phyloP scores from a whole-genome alignment of 2,888 invertebrate genomes.

The Adelognathus sp. region DNA sequence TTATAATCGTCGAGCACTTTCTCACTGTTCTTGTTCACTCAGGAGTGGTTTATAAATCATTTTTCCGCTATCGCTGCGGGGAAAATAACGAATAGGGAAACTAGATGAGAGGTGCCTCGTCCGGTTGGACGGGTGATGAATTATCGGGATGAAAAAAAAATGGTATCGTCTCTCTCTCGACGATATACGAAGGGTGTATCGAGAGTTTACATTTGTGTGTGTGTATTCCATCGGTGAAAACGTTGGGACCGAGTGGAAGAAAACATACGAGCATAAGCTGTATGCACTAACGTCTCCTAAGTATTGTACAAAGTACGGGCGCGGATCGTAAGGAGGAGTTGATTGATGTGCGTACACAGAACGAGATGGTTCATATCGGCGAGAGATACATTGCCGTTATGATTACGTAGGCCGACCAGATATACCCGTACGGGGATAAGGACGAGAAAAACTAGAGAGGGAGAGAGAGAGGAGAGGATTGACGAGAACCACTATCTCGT shows the following conservation, averaged over 20 bases:
- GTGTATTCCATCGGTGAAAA: no score
- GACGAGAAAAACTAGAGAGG: no score
- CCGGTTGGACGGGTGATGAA: neutral
- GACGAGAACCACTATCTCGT: slow-evolving; percentile 3
- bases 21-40: slow-evolving; percentile 25
- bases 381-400: slow-evolving; percentile 47
- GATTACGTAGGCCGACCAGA: slow-evolving; percentile 40
- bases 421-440: neutral
- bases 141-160: slow-evolving; percentile 11
- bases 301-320: slow-evolving; percentile 13
- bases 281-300: neutral
- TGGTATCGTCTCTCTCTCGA: neutral
- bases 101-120: neutral
- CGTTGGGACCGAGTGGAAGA: neutral
- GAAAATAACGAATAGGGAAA: slow-evolving; percentile 16
- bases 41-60: slow-evolving; percentile 29
- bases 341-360: slow-evolving; percentile 53
- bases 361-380: slow-evolving; percentile 33
- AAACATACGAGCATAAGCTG: neutral
- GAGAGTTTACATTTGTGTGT: neutral
- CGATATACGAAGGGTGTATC: neutral
- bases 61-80: slow-evolving; percentile 32
- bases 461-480: no score
- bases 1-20: slow-evolving; percentile 48
- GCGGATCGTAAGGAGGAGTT: slow-evolving; percentile 32